These are phyloP conservation scores for Upupa epops DNA, from an alignment of 2,113 vertebrate species.

Conservation along the genomic window DNA sequence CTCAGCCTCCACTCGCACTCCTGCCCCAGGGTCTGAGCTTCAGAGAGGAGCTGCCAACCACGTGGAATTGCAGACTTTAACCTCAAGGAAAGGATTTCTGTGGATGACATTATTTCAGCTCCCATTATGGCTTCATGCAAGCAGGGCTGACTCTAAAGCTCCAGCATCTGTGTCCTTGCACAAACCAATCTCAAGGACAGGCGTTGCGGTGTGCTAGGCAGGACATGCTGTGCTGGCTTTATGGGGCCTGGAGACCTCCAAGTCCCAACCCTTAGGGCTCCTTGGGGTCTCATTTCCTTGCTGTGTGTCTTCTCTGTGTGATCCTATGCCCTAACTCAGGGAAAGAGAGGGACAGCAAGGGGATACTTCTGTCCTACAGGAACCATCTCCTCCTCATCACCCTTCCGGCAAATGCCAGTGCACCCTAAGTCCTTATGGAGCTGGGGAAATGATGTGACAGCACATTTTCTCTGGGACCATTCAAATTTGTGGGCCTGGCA, in stretches of 20 bases:
- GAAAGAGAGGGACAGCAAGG: background rate
- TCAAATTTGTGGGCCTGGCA: background rate
- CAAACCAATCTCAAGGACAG: background rate
- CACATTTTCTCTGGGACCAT: background rate
- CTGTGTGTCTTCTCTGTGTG: background rate
- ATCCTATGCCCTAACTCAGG: background rate
- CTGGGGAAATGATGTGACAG: background rate
- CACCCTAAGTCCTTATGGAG: rapidly evolving
- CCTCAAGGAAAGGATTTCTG: background rate
- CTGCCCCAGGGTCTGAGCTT: background rate
- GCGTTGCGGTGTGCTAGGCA: background rate
- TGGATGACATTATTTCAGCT: background rate
- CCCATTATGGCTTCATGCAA: background rate
- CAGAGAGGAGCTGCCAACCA: background rate
- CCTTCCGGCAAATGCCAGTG: background rate
- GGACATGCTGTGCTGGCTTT: background rate
- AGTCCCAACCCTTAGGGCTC: background rate
- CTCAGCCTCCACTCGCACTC: background rate
- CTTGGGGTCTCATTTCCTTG: background rate
- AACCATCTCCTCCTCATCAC: background rate
- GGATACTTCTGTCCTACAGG: background rate
- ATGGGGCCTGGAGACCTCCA: background rate
- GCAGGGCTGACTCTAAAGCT: background rate
- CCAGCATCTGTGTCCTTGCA: background rate
- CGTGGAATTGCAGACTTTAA: background rate